Conservation (phyloP, 2,888 invertebrate genomes). For the Aspidapion aeneum region DNA sequence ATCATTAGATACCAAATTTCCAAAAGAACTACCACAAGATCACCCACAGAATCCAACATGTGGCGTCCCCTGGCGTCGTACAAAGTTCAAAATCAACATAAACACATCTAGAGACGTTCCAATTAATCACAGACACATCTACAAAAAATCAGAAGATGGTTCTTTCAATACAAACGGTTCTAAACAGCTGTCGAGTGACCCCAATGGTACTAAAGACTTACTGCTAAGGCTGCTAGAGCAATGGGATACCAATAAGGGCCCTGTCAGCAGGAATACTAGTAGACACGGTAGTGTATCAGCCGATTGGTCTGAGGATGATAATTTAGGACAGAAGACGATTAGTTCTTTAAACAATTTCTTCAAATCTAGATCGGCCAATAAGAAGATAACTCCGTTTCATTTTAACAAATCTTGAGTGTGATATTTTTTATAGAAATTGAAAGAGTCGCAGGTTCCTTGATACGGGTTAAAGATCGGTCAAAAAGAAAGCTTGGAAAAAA, state of each 20-base stretch:
- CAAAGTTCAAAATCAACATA: constrained; percentile 64
- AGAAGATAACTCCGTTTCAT: constrained; percentile 44
- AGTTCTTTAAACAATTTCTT: constrained; percentile 79
- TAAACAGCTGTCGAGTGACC: constrained; percentile 48
- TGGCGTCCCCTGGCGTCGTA: constrained; percentile 48
- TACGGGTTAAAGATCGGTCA: too few relatives aligned
- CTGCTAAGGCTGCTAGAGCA: constrained; percentile 70
- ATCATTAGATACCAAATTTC: constrained; percentile 25
- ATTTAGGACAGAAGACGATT: constrained; percentile 73
- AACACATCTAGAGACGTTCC: constrained; percentile 69
- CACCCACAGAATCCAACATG: constrained; percentile 33
- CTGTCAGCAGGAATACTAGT: constrained; percentile 52
- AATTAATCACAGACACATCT: constrained; percentile 30
- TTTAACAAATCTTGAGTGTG: constrained; percentile 29
- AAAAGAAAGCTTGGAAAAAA: too few relatives aligned
- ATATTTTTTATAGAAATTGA: background rate
- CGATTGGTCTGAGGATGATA: constrained; percentile 71
- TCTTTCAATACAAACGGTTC: constrained; percentile 14
- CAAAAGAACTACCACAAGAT: constrained; percentile 27
- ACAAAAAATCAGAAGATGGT: constrained; percentile 27
- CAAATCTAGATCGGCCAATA: constrained; percentile 51
- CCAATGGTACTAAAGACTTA: constrained; percentile 72
- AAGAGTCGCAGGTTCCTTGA: too few relatives aligned
- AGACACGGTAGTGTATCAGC: constrained; percentile 71
- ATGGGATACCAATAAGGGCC: constrained; percentile 63